Conservation (phyloP, 2,113 vertebrate genomes). For the Sinocyclocheilus anshuiensis region DNA sequence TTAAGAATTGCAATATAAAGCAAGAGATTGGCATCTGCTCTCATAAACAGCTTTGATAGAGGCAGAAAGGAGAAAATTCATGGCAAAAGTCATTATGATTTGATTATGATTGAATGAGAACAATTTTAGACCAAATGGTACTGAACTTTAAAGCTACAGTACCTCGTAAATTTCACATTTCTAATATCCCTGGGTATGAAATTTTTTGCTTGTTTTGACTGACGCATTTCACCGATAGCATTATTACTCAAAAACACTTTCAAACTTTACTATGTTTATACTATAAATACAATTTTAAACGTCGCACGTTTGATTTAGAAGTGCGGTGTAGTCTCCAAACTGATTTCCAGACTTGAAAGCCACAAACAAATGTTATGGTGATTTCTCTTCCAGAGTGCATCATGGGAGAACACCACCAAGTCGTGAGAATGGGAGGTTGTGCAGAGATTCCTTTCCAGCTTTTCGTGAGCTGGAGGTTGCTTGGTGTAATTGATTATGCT, state of each 20-base stretch:
- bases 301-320: not conserved
- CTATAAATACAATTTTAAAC: not conserved
- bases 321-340: not conserved
- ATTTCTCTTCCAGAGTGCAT: conserved; percentile 9
- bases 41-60: conserved; percentile 28
- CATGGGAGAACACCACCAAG: conserved; percentile 30
- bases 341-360: not conserved
- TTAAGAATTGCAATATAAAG: conserved; percentile 14
- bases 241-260: not conserved
- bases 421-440: not conserved
- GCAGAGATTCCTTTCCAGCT: conserved; percentile 26
- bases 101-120: not conserved
- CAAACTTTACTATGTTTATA: not conserved
- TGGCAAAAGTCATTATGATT: not conserved
- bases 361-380: conserved; percentile 24
- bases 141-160: conserved; percentile 7
- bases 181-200: not conserved
- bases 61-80: not conserved
- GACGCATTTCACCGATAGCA: not conserved
- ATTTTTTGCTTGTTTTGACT: conserved; percentile 2
- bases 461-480: not conserved
- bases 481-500: not conserved
- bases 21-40: not conserved
- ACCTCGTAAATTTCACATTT: conserved; percentile 23
- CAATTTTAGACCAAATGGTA: not conserved